Base-by-base conservation (phyloP, 2,113 vertebrate genomes). In the Malaclemys terrapin region DNA sequence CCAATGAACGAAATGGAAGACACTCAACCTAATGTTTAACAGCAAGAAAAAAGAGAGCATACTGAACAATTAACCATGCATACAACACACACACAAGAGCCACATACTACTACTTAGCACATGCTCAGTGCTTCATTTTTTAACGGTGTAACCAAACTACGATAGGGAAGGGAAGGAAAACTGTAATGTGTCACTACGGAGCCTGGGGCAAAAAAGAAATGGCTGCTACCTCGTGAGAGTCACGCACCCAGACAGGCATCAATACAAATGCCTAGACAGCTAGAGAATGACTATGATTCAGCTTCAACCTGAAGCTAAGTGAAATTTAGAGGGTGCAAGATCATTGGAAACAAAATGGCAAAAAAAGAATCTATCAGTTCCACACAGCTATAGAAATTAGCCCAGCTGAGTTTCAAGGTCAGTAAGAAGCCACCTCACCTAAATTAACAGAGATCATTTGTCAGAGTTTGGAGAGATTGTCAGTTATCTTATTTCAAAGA, bases 191-290 rank as follows among this genome's bases (percentile, higher is more conserved):
- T 85, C 47, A 17, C 16, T 19, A 35, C 76, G 82, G 3, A n/a
- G 10, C n/a, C 19, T 29, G 14, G 53, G 80, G 31, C 3, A 11
- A 6, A 12, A n/a, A 47, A 94, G 3, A 13, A 81, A 47, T 59
- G 0, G 24, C 10, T 49, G 6, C 1, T 2, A 20, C 11, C 29
- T 3, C 50, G 45, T 29, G 29, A 38, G 25, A 82, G 59, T 91
- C 72, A n/a, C 5, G 72, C 27, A 27, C 19, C 45, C 13, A 6
- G 3, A 56, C 5, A 47, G 91, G 76, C 57, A 52, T 2, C 38
- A 38, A 56, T 5, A 75, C 3, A 3, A 84, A 84, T 42, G 8
- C 59, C 38, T 11, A 56, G 4, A 29, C 29, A 53, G 38, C 54
- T 20, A 16, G 11, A 87, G 52, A 29, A 31, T 2, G 85, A 82